Base-by-base conservation (phyloP, 2,888 invertebrate genomes). In the Tachina lurida region DNA sequence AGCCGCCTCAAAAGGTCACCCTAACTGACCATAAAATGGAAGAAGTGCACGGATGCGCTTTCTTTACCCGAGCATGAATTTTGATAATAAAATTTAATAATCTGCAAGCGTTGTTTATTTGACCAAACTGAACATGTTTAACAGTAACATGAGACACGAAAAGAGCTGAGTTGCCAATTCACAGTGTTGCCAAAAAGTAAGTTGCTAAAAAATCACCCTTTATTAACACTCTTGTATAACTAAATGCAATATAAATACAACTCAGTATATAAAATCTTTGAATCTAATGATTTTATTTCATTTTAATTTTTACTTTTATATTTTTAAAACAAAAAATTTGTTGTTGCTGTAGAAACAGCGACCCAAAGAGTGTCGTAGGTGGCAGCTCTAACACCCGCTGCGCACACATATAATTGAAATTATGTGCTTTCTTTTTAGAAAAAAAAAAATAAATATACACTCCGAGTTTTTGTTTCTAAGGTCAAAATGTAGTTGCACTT, bases 361-460 rank as follows among this genome's bases (percentile, higher is more conserved):
- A 47, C 3, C 0, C 19, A 63, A 19, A 54, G 62, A 79, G 63
- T 60, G 47, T 88, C 89, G 88, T 91, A 91, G 91, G 91, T 91
- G 91, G 91, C 88, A 91, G 89, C 90, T 91, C 87, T 88, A 88
- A 91, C 91, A 89, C 91, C 91, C 89, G 91, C 91, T 91, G 91
- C 88, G 91, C 91, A 89, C 90, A 90, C 88, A 91, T 91, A 91
- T 91, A 91, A 91, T 91, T 90, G 89, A 89, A 78, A 67, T 78
- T 71, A 84, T 75, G 17, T 43, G 73, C 74, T 77, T 67, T 70
- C 43, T 41, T 56, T 43, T 43, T 22, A 10, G 3, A 47, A 31
- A 13, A 19, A 15, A 17, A 43, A 71, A 0, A 22, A 22, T 2
- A 58, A 68, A 22, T 19, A 41, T 43, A 52, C 60, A 8, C 5